phyloP scores from a whole-genome alignment of 2,113 vertebrate genomes.

The Pachypanchax playfairii region DNA sequence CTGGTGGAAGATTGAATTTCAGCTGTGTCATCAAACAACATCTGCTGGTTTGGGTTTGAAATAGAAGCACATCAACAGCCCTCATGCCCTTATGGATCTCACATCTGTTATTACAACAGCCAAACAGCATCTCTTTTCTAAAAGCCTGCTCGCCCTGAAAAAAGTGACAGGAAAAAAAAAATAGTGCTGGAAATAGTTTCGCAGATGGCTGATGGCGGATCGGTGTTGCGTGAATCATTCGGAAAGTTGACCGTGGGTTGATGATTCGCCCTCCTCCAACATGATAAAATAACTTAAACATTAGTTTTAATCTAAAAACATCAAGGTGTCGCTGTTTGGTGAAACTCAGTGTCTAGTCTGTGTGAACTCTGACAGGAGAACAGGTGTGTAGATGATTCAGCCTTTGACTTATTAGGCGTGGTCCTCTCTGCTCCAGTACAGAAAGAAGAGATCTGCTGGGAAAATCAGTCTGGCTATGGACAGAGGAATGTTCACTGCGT shows the following conservation, averaged over 20 bases:
- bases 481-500: slow-evolving; percentile 18
- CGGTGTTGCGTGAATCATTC: slow-evolving; percentile 41
- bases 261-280: slow-evolving; percentile 30
- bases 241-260: slow-evolving; percentile 26
- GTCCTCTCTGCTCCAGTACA: slow-evolving; percentile 10
- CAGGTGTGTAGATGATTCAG: slow-evolving; percentile 35
- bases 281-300: slow-evolving; percentile 6
- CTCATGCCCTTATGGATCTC: slow-evolving; percentile 21
- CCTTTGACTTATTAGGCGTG: slow-evolving; percentile 32
- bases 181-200: slow-evolving; percentile 43
- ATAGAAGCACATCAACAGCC: slow-evolving; percentile 33
- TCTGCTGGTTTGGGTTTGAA: slow-evolving; percentile 51
- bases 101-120: slow-evolving; percentile 53
- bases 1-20: slow-evolving; percentile 16
- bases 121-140: slow-evolving; percentile 26
- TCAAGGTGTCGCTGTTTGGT: background rate
- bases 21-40: slow-evolving; percentile 54
- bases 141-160: slow-evolving; percentile 26
- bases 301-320: background rate
- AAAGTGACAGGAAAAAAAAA: slow-evolving; percentile 17
- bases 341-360: background rate
- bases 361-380: slow-evolving; percentile 1
- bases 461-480: slow-evolving; percentile 31
- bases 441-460: slow-evolving; percentile 10
- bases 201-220: slow-evolving; percentile 44